phyloP scores from a whole-genome alignment of 2,113 vertebrate genomes.

The Lichenostomus cassidix region DNA sequence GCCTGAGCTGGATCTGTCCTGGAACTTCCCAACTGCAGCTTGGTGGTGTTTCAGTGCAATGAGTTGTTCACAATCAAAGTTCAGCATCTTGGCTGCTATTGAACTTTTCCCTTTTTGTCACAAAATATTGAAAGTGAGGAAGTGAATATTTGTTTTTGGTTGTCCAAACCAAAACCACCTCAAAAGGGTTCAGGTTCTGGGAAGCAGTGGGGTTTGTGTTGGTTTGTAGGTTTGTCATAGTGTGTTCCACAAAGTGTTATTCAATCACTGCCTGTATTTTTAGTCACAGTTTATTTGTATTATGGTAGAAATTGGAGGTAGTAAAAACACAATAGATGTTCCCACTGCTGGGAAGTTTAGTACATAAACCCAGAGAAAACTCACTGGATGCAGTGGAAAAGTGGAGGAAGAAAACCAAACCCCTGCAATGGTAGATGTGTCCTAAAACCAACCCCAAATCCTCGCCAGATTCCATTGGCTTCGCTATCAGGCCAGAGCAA shows the following conservation, averaged over 20 bases:
- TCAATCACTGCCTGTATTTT: not conserved
- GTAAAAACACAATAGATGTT: not conserved
- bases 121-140: conserved; percentile 34
- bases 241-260: not conserved
- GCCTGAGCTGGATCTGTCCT: not conserved
- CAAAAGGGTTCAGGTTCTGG: not conserved
- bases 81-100: not conserved
- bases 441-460: not conserved
- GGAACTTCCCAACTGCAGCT: not conserved
- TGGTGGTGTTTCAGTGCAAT: not conserved
- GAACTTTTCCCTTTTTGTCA: conserved; percentile 23
- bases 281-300: conserved; percentile 17
- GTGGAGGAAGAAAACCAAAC: not conserved
- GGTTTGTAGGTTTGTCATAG: not conserved
- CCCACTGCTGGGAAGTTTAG: not conserved
- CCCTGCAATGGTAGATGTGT: not conserved
- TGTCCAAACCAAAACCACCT: conserved; percentile 14
- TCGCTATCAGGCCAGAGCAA: not conserved
- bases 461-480: not conserved
- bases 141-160: conserved; percentile 12
- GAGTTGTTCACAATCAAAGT: not conserved
- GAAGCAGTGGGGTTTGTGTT: not conserved
- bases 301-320: not conserved
- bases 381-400: not conserved
- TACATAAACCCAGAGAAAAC: not conserved